Conservation (phyloP, 2,888 invertebrate genomes). For the Nymphalis polychloros region DNA sequence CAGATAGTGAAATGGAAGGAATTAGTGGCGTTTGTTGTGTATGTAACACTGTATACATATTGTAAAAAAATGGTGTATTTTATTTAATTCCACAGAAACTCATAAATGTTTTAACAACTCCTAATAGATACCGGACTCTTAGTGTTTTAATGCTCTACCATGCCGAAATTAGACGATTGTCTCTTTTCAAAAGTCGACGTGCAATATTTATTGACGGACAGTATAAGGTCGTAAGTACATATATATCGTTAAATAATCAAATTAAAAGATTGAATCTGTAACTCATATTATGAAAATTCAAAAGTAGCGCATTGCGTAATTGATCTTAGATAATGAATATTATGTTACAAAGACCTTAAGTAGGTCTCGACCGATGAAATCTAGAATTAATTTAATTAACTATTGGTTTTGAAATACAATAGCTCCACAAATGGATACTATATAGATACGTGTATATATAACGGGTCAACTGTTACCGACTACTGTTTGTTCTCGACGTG, state of each 20-base stretch:
- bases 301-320: slow-evolving; percentile 27
- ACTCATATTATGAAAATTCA: slow-evolving; percentile 5
- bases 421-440: slow-evolving; percentile 8
- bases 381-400: slow-evolving; percentile 33
- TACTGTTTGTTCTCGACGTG: not conserved
- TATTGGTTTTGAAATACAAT: slow-evolving; percentile 37
- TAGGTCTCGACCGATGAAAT: slow-evolving; percentile 38
- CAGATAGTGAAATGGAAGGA: too few species aligned
- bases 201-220: too few species aligned
- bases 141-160: too few species aligned
- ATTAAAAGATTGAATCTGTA: slow-evolving; percentile 5
- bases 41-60: too few species aligned
- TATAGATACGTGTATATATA: not conserved
- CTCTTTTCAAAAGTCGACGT: too few species aligned
- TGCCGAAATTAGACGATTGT: too few species aligned
- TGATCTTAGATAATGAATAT: slow-evolving; percentile 29
- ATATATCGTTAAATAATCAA: not conserved
- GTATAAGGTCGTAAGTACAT: too few species aligned
- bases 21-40: too few species aligned
- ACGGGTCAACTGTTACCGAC: not conserved
- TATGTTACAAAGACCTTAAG: slow-evolving; percentile 27
- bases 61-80: too few species aligned
- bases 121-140: too few species aligned
- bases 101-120: too few species aligned
- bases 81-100: too few species aligned